These are phyloP conservation scores for Oscheius myriophilus DNA, from an alignment of 2,888 invertebrate genomes.

Conservation along the genomic window DNA sequence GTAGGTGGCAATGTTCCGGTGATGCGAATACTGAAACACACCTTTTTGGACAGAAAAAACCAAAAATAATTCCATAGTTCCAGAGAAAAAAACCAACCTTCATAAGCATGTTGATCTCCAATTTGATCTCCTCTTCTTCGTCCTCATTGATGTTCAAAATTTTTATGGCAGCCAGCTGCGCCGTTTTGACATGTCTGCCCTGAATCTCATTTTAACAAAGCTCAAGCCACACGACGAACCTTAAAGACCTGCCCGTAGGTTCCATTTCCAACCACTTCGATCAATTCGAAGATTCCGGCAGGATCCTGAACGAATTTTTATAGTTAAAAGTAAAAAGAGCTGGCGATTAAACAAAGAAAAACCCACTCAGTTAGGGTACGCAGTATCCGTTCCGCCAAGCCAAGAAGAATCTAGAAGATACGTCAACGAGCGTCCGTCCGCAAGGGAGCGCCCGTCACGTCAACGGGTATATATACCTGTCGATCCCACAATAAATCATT, in stretches of 20 bases:
- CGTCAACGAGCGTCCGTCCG: no score
- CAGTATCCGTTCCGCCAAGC: no score
- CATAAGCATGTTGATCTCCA: slow-evolving; percentile 99
- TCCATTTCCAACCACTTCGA: slow-evolving; percentile 99
- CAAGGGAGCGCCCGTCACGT: no score
- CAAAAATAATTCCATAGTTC: not conserved
- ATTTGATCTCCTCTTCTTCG: slow-evolving; percentile 99
- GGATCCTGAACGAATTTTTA: slow-evolving; percentile 85
- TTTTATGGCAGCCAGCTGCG: slow-evolving; percentile 99
- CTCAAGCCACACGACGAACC: slow-evolving; percentile 76
- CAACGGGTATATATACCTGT: no score
- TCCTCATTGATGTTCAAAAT: slow-evolving; percentile 99
- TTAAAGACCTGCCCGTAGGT: slow-evolving; percentile 99
- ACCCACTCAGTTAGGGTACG: no score
- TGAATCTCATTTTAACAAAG: slow-evolving; percentile 71
- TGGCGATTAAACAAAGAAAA: not conserved
- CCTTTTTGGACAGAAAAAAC: slow-evolving; percentile 32
- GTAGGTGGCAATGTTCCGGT: slow-evolving; percentile 99
- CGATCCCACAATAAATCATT: no score
- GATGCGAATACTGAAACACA: slow-evolving; percentile 86
- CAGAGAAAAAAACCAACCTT: slow-evolving; percentile 76
- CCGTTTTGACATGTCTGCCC: slow-evolving; percentile 99
- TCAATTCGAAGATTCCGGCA: slow-evolving; percentile 98
- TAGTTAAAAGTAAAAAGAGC: not conserved
- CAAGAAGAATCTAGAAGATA: no score